Evolutionary conservation across 2,888 invertebrate genomes (phyloP).

Genomic region (Agrochola litura): DNA sequence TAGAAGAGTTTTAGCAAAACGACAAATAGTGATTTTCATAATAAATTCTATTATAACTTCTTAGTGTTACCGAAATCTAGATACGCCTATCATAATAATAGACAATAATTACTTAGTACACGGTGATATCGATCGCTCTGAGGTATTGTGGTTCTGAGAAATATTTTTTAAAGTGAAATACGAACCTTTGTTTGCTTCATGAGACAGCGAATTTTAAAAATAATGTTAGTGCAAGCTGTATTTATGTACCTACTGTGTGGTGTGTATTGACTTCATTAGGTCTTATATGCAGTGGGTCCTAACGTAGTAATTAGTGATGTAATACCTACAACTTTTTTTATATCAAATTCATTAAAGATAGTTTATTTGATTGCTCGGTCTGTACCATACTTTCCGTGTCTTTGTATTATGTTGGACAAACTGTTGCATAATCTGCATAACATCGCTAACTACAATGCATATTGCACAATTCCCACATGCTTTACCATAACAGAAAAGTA

Average conservation of each 20-base stretch:
- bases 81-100: slow-evolving; percentile 16
- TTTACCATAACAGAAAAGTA: slow-evolving; percentile 16
- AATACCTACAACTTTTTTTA: background rate
- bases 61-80: slow-evolving; percentile 11
- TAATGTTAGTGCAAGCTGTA: background rate
- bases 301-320: background rate
- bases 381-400: background rate
- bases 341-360: background rate
- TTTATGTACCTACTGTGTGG: background rate
- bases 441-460: slow-evolving; percentile 22
- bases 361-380: background rate
- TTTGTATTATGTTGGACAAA: background rate
- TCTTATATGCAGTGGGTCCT: background rate
- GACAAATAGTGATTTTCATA: slow-evolving; percentile 3
- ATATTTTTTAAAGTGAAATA: background rate
- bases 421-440: background rate
- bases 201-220: background rate
- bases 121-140: background rate
- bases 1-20: slow-evolving; percentile 1
- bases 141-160: background rate
- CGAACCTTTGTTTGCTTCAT: background rate
- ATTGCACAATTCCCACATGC: slow-evolving; percentile 10
- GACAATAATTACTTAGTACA: slow-evolving; percentile 21
- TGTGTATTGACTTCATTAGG: background rate
- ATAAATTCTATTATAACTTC: slow-evolving; percentile 26